Evolutionary conservation across 1,140 invertebrate species (phyloP), one percentile per base, ranked within the genome.

Genomic region (Drosophila asahinai): DNA sequence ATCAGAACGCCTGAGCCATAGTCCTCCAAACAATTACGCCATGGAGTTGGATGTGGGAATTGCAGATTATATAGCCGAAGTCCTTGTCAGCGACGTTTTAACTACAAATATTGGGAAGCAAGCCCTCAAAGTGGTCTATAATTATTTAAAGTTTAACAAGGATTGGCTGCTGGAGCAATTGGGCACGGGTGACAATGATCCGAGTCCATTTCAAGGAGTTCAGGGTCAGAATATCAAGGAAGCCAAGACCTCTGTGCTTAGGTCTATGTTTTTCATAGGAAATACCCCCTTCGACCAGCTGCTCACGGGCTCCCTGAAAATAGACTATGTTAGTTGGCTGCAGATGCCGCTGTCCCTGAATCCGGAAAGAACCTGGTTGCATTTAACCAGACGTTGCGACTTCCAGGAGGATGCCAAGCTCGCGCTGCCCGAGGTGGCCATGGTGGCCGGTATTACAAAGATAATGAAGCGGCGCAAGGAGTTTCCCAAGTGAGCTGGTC

Each of bases 231-330:
- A 94, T 40, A 93, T 94, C 2, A 83, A 94, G 48, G 93, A 94
- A 63, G 92, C 92, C n/a, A 94, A 95, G 22, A 94, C 94, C 0
- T 83, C 82, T 9, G 92, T 97, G 3, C 92, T 96, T 3, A 95
- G 96, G 81, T 95, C 95, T 19, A 97, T 97, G 96, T 97, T 97
- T 83, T 96, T 96, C 75, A 96, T 97, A 48, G 96, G 95, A 11
- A 94, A 95, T 59, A 93, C 93, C 17, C 94, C 94, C 4, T 97
- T 97, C 76, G 96, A 97, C 93, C 95, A 96, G 93, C 86, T 95
- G 17, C 77, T 95, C 12, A 94, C 93, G 15, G 94, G 94, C 38
- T 92, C 93, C 8, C 93, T 94, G 87, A 91, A 91, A 70, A 94
- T 94, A 33, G 94, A 95, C 86, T 95, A 95, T 92, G 83, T 92